Evolutionary conservation across 2,113 vertebrate species (phyloP), one percentile per base, ranked within the genome.

Genomic region (Anolis sagrei): DNA sequence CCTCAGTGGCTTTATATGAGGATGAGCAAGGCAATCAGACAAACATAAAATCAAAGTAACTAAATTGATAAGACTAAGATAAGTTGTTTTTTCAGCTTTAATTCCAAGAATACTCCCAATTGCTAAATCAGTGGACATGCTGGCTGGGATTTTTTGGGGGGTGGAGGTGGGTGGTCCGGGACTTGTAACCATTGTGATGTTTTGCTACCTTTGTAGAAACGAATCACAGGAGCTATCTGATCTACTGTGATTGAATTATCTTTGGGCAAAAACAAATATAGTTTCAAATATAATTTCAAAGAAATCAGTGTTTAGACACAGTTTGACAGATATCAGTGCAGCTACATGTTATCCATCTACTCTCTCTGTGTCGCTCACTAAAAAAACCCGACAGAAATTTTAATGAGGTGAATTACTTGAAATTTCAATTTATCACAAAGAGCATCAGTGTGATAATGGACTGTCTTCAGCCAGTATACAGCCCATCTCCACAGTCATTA

Each of bases 261-360:
- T 84, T 36, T 76, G 75, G 39, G 36, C 61, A 66, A 84, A 83
- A 75, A 54, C 39, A 39, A 84, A 34, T 34, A 83, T 11, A 36
- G 62, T 70, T 66, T 39, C 44, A 54, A 29, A 69, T 29, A 70
- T 32, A 54, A 4, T 78, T 70, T 25, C 29, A 69, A 70, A 39
- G 76, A 76, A 76, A 49, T 18, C 18, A 3, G 32, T 73, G 34
- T 74, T 25, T 70, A 78, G 83, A 29, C 64, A 58, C 8, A 78
- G 32, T 39, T 70, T 64, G 69, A 58, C 48, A 36, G 32, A 54
- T 69, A 69, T 48, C 62, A 84, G 27, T 34, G 76, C 70, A 70
- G 44, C n/a, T 27, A 34, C 19, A 32, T n/a, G 39, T 32, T 49
- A 79, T 64, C 21, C 23, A 32, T 19, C 54, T 3, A 21, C 4